phyloP scores from a whole-genome alignment of 1,140 invertebrate species.

The Danaus plexippus region DNA sequence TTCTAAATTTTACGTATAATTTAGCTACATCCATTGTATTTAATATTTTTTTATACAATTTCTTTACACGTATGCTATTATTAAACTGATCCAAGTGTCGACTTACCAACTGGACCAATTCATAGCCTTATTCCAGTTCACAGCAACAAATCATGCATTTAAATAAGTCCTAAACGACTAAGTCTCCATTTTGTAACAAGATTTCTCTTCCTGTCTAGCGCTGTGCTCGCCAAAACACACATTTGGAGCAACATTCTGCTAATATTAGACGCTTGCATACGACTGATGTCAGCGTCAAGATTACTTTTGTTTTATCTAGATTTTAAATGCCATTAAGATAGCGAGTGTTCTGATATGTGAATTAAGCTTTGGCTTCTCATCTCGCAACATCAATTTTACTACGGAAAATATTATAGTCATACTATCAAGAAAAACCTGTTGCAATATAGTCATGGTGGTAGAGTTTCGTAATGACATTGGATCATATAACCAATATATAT shows the following conservation, averaged over 20 bases:
- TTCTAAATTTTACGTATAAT: no score
- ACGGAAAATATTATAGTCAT: no score
- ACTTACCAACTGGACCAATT: not conserved
- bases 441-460: no score
- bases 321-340: no score
- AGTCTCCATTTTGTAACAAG: slow-evolving; percentile 10
- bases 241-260: slow-evolving; percentile 36
- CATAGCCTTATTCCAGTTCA: not conserved
- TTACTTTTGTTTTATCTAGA: slow-evolving; percentile 9
- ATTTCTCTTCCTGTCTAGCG: slow-evolving; percentile 19
- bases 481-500: no score
- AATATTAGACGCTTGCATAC: slow-evolving; percentile 38
- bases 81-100: no score
- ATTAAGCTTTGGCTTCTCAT: not conserved
- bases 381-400: no score
- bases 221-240: slow-evolving; percentile 30
- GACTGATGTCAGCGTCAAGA: slow-evolving; percentile 34
- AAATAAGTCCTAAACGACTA: slow-evolving; percentile 10
- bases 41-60: no score
- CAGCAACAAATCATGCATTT: slow-evolving; percentile 6
- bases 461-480: no score
- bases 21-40: no score
- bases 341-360: slow-evolving; percentile 6
- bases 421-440: no score
- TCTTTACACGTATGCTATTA: no score